Base-by-base conservation (phyloP, 53 echinoderm and acorn worm species). In the Mesocentrotus franciscanus region DNA sequence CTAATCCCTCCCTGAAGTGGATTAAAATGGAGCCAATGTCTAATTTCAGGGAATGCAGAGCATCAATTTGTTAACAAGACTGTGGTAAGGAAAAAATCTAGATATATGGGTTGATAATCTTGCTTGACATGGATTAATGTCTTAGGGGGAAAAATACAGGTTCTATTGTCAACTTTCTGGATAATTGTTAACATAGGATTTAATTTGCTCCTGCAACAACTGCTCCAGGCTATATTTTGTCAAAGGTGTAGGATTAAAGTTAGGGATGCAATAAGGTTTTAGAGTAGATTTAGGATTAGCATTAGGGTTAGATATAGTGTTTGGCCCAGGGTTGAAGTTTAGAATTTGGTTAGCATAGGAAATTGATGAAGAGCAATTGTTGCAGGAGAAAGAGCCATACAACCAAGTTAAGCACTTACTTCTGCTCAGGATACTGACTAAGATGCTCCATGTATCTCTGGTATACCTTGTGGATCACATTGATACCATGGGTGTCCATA, bases 391-490 rank as follows among this genome's bases (percentile, higher is more conserved):
- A 49, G 6, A 49, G 49, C 49, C 49, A 49, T 4, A 49, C 49
- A 49, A 49, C 6, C 49, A 49, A 49, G 49, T 49, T 5, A 42
- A 17, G 17, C 0, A 91, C 91, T 61, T 61, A 95, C 96, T 85
- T 95, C 33, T 95, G 68, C 85, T 92, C 83, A 35, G 95, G 95
- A 68, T 92, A 92, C 14, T 95, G 36, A 30, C 36, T 30, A 27
- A 95, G 35, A 75, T 92, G 68, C 32, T 81, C 57, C 27, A 62
- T 64, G 42, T 92, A 93, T 66, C 87, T 84, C 76, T 95, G 85
- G 93, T 95, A 95, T 15, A 95, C 32, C 58, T n/a, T 91, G 60
- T 92, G 59, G 20, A 95, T 95, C 42, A 85, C 39, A 42, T 93
- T 29, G 10, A 95, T 95, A 56, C 93, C 96, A 57, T 85, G 61